Evolutionary conservation across 2,113 vertebrate genomes (phyloP).

Genomic region (Bettongia penicillata): DNA sequence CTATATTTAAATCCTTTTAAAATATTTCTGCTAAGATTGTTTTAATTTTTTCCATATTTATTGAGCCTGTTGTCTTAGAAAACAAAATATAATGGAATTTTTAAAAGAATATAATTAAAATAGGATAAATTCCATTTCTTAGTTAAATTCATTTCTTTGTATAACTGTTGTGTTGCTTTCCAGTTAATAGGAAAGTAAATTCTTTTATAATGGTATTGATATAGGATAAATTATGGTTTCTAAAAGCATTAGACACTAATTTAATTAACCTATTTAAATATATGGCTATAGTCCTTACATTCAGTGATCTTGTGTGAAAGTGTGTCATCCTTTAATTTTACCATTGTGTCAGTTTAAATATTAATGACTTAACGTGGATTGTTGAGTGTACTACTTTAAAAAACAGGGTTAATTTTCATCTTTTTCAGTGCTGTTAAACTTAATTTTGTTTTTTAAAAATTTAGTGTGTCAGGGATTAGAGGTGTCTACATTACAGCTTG

Average conservation of each 20-base stretch:
- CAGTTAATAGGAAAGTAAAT: constrained; percentile 44
- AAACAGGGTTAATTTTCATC: constrained; percentile 47
- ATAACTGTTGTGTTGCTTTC: constrained; percentile 17
- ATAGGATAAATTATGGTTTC: constrained; percentile 43
- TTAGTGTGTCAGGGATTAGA: constrained; percentile 28
- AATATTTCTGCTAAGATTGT: constrained; percentile 43
- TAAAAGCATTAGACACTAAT: constrained; percentile 26
- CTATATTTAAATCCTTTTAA: constrained; percentile 40
- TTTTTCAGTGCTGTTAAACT: constrained; percentile 47
- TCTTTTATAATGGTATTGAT: constrained; percentile 31
- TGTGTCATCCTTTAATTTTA: constrained; percentile 57
- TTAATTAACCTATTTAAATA: constrained; percentile 54
- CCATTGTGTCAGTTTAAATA: constrained; percentile 56
- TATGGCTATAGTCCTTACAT: constrained; percentile 46
- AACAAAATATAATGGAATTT: constrained; percentile 7
- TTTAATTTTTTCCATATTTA: constrained; percentile 47
- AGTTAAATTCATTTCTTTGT: background rate
- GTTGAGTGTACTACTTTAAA: constrained; percentile 29
- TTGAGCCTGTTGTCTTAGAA: constrained; percentile 29
- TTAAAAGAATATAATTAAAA: background rate
- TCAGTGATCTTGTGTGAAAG: constrained; percentile 47
- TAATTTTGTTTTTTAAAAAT: constrained; percentile 38
- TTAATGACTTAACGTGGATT: constrained; percentile 33
- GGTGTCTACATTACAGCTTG: constrained; percentile 22
- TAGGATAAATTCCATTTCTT: background rate